Conservation (phyloP, 2,113 vertebrate species). For the Hemiscyllium ocellatum region DNA sequence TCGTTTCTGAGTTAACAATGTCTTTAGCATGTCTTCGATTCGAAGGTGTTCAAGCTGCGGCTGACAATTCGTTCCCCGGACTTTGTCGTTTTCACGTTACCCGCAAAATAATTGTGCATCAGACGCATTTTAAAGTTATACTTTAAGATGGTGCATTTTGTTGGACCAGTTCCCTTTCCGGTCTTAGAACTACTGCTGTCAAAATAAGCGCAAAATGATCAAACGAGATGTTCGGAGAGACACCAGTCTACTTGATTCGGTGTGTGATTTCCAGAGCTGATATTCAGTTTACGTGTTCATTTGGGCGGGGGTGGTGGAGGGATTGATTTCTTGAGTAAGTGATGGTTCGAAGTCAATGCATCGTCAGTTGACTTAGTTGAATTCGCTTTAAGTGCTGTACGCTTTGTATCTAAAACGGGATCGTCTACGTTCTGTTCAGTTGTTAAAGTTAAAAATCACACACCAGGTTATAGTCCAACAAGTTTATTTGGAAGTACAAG, state of each 20-base stretch:
- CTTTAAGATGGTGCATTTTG: neutral
- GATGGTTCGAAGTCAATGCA: neutral
- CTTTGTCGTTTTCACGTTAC: neutral
- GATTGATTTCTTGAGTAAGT: neutral
- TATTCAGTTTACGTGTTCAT: neutral
- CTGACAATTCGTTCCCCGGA: neutral
- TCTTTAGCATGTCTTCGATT: neutral
- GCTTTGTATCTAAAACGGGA: neutral
- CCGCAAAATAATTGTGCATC: neutral
- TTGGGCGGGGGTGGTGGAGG: neutral
- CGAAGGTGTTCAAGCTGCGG: neutral
- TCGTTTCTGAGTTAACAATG: neutral
- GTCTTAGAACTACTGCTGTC: neutral
- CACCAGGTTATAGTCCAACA: too few species aligned
- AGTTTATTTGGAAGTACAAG: too few species aligned
- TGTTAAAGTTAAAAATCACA: too few species aligned
- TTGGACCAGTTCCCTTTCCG: neutral
- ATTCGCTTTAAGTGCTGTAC: neutral
- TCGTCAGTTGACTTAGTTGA: neutral
- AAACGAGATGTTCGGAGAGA: neutral
- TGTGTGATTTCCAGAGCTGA: neutral
- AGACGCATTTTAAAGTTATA: neutral
- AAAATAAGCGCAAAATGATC: neutral
- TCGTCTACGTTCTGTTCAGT: neutral
- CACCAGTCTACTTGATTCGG: neutral